Percentiles rank a stretch among this genome's conserved stretches.
Evolutionary conservation across 2,797 vertebrate genomes (phyloP).

Genomic region (Myripristis murdjan): DNA sequence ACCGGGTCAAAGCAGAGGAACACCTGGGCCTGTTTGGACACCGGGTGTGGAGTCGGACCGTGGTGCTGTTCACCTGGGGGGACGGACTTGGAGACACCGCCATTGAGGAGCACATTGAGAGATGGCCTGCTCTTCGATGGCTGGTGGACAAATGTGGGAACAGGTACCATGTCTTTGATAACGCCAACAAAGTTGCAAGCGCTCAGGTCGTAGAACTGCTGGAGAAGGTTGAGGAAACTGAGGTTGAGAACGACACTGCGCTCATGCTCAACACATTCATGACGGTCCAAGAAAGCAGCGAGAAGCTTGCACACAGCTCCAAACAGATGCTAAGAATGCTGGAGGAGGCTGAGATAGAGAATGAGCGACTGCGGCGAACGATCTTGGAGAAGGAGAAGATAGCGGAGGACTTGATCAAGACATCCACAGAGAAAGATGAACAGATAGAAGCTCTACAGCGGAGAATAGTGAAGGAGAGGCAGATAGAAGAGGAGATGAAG

Average conservation of each 20-base stretch:
- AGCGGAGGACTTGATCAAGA: constrained; percentile 14
- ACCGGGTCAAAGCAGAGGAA: constrained; percentile 53
- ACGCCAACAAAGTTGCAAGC: constrained; percentile 33
- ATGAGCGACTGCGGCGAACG: constrained; percentile 28
- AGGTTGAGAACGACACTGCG: constrained; percentile 45
- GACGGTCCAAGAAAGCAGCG: constrained; percentile 38
- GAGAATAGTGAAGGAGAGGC: neutral
- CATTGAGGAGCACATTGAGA: constrained; percentile 67
- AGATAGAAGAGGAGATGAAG: neutral
- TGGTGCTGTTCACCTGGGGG: constrained; percentile 74
- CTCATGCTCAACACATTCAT: constrained; percentile 39
- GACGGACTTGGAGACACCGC: constrained; percentile 58
- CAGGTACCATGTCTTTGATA: constrained; percentile 70
- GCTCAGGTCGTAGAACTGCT: constrained; percentile 65
- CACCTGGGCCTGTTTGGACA: constrained; percentile 64
- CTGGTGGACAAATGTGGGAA: constrained; percentile 74
- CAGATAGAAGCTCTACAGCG: constrained; percentile 20
- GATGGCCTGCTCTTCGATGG: constrained; percentile 61
- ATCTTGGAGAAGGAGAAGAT: constrained; percentile 27
- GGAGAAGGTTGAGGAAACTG: constrained; percentile 64
- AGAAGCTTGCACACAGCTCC: constrained; percentile 26
- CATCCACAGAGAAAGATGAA: constrained; percentile 32
- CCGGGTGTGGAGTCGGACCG: constrained; percentile 57
- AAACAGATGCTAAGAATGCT: constrained; percentile 34
- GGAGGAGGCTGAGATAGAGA: constrained; percentile 20